phyloP scores from a whole-genome alignment of 2,113 vertebrate genomes.

The Hippocampus barbouri region DNA sequence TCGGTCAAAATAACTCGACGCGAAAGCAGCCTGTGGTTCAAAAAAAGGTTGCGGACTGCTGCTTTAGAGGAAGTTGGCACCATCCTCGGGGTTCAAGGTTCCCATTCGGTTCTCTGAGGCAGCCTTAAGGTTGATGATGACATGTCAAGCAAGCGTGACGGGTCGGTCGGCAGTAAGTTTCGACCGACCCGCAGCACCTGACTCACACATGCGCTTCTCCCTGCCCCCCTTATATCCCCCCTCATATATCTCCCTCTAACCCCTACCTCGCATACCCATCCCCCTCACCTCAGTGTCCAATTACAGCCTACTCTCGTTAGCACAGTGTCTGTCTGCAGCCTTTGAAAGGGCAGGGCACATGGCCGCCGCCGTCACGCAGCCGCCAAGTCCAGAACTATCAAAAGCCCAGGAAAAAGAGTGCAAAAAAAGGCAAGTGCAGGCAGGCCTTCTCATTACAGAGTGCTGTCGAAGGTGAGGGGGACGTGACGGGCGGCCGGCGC shows the following conservation, averaged over 20 bases:
- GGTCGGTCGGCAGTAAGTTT: constrained; percentile 43
- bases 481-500: constrained; percentile 33
- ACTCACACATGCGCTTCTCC: constrained; percentile 67
- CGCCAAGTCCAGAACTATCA: constrained; percentile 67
- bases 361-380: constrained; percentile 67
- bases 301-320: constrained; percentile 72
- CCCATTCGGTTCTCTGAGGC: constrained; percentile 32
- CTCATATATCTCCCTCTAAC: constrained; percentile 33
- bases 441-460: constrained; percentile 69
- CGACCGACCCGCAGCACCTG: constrained; percentile 51
- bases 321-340: constrained; percentile 65
- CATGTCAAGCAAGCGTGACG: constrained; percentile 47
- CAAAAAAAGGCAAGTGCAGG: constrained; percentile 68
- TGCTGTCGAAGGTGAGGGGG: constrained; percentile 60
- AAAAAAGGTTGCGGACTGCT: too few relatives aligned
- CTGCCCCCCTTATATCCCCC: constrained; percentile 42
- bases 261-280: constrained; percentile 49
- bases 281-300: constrained; percentile 71
- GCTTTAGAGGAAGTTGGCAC: not conserved
- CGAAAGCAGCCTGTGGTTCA: not conserved
- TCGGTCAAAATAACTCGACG: not conserved
- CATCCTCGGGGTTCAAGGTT: not conserved
- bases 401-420: constrained; percentile 61
- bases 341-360: constrained; percentile 69
- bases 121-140: constrained; percentile 21